phyloP scores from a whole-genome alignment of 2,113 vertebrate species.

The Isichthys henryi region DNA sequence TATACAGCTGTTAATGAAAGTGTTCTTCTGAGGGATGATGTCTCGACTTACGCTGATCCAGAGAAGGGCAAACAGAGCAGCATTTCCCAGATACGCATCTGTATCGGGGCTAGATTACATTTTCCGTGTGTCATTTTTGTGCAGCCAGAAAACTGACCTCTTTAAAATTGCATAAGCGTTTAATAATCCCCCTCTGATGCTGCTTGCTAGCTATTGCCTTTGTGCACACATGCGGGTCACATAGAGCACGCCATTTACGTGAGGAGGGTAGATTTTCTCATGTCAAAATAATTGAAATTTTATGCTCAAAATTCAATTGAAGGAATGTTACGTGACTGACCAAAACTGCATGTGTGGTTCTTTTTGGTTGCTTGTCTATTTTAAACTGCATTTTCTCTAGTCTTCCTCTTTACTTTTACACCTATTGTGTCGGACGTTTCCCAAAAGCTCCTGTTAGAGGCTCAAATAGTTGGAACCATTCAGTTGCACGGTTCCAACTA shows the following conservation, averaged over 20 bases:
- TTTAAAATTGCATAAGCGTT: not conserved
- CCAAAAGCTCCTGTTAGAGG: not conserved
- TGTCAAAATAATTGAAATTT: not conserved
- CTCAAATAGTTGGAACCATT: not conserved
- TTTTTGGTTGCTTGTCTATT: not conserved
- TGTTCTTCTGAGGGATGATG: not conserved
- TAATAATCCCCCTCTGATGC: not conserved
- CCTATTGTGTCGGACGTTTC: not conserved
- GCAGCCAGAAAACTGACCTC: conserved; percentile 1
- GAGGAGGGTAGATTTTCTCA: not conserved
- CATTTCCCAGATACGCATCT: not conserved
- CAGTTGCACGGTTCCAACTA: not conserved
- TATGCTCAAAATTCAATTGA: not conserved
- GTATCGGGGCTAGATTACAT: not conserved
- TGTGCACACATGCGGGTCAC: not conserved
- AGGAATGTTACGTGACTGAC: not conserved
- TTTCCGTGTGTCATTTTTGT: not conserved
- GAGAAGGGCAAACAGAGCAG: not conserved
- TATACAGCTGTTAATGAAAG: not conserved
- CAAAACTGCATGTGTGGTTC: not conserved
- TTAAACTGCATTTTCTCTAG: not conserved
- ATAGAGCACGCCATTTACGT: not conserved
- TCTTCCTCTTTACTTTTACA: not conserved
- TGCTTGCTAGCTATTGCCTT: not conserved
- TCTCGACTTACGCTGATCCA: not conserved